phyloP scores from a whole-genome alignment of 2,888 invertebrate species.

The Apodemia duryi region DNA sequence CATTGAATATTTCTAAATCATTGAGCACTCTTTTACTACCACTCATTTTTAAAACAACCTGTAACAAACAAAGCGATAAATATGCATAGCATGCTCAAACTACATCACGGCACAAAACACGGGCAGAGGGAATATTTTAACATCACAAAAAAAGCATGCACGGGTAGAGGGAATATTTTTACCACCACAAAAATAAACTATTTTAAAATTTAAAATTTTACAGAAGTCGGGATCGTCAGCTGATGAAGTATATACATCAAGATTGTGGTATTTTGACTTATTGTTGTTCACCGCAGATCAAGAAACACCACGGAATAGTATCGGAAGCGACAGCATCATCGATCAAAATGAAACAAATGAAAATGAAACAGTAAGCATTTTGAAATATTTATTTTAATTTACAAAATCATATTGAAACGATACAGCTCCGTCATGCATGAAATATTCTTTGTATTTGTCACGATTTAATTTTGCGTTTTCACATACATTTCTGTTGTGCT shows the following conservation, averaged over 20 bases:
- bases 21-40: too few species aligned
- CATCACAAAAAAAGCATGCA: too few species aligned
- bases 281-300: conserved; percentile 13
- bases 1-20: too few species aligned
- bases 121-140: too few species aligned
- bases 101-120: too few species aligned
- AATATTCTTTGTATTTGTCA: conserved; percentile 15
- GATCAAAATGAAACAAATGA: conserved; percentile 9
- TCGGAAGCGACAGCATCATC: conserved; percentile 13
- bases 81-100: too few species aligned
- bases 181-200: too few species aligned
- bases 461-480: conserved; percentile 10
- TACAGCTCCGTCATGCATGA: neutral
- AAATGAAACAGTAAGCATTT: conserved; percentile 15
- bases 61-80: too few species aligned
- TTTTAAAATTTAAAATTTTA: too few species aligned
- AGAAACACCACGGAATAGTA: conserved; percentile 11
- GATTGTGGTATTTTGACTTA: neutral
- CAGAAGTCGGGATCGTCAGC: conserved; percentile 6
- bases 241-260: conserved; percentile 2
- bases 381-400: conserved; percentile 15
- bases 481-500: conserved; percentile 11
- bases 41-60: too few species aligned
- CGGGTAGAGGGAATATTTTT: too few species aligned
- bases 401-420: conserved; percentile 7